Evolutionary conservation across 2,113 vertebrate species (phyloP), one percentile per base, ranked within the genome.

Genomic region (Rhinopomastus cyanomelas): DNA sequence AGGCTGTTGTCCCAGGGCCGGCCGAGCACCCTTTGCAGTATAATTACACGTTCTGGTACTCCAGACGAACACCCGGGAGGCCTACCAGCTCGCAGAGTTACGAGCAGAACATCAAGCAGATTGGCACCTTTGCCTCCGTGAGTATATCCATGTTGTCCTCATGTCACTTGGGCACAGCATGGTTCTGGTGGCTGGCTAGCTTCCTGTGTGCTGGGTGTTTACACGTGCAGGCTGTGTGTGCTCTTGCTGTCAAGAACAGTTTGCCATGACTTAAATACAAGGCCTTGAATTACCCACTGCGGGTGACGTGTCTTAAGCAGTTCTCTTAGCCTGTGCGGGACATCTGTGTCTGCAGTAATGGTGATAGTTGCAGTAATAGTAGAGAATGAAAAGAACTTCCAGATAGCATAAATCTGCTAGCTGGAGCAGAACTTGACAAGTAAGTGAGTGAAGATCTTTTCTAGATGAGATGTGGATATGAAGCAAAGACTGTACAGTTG

Each of bases 31-130:
- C 98, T 17, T 72, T 98, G 90, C 98, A 98, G 95, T 98, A 98
- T 76, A 98, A 98, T 94, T 98, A 98, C 62, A 98, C 98, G 29
- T 98, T 98, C 75, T 98, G 98, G 98, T 98, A 98, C 95, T 98
- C 98, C 23, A 94, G 98, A 27, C 97, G 98, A 55, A 98, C 98
- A 2, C 98, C 97, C 0, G 98, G 98, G 64, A 97, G 98, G 32
- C 98, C 98, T 42, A 98, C 98, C 73, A 98, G 98, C 94, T 98
- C 98, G 0, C 98, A 98, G 94, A 98, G 98, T 51, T 98, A 98
- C 0, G 98, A 98, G 15, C 98, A 98, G 97, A 98, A 98, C 86
- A 98, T 98, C 96, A 98, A 98, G 85, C 98, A 98, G 94, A 98
- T 98, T 3, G 98, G 98, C 94, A 98, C 98, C 91, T 98, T 98